Base-by-base conservation (phyloP, 2,797 vertebrate genomes). In the Oryzias dopingdopingensis region DNA sequence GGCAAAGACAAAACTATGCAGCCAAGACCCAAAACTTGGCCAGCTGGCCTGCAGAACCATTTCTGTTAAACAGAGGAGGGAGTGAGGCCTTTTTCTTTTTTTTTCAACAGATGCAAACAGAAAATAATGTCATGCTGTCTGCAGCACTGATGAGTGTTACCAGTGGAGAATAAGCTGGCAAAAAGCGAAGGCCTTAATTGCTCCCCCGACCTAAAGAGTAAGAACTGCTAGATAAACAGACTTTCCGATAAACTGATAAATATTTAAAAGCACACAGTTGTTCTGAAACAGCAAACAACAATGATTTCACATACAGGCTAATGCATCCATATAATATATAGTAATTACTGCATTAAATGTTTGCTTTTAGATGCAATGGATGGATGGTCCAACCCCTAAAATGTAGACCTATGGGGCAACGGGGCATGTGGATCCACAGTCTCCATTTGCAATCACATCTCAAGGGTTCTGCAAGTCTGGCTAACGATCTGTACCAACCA, bases 111-210 rank as follows among this genome's bases (percentile, higher is more conserved):
- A 54, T 57, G 60, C 0, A 53, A 65, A 72, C 42, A 42, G 68
- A 77, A 80, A 65, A 85, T 72, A 77, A 80, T 62, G 76, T 70
- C 55, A 54, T 71, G 78, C 59, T 79, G 74, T 80, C 59, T 63
- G 65, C 29, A 18, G 49, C 1, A 1, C 24, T 16, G 10, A 37
- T 56, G 56, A 67, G 57, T 64, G 66, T 81, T 47, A 52, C 40
- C 64, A 53, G 45, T 77, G 62, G 58, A 67, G 64, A 75, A 54
- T 60, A 59, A 14, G 68, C 20, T 62, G 65, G 65, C 80, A 74
- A 64, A 55, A 42, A 46, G 20, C 77, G 76, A 52, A 63, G 44
- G 58, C 51, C 20, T 62, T 70, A 81, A 85, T 75, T 74, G 62
- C 65, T 80, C 52, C 59, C 73, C 56, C 56, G 59, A 63, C 54